phyloP scores from a whole-genome alignment of 2,797 vertebrate genomes.

The Yasuhikotakia modesta region DNA sequence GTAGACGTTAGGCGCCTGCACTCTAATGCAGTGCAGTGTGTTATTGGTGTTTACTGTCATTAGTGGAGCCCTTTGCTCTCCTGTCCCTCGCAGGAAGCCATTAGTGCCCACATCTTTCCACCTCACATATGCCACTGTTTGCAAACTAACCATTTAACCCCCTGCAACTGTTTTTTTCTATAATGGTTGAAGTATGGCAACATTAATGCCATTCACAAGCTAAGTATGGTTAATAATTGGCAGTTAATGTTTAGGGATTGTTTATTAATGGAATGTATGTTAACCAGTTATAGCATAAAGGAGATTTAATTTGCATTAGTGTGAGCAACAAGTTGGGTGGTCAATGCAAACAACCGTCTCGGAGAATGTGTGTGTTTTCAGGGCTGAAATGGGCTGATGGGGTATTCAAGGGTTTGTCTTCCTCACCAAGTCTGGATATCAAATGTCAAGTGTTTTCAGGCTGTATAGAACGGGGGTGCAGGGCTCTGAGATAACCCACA shows the following conservation, averaged over 20 bases:
- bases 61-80: conserved; percentile 37
- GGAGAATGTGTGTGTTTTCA: not conserved
- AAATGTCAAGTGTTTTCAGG: too few relatives aligned
- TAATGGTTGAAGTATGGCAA: not conserved
- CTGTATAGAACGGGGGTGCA: too few relatives aligned
- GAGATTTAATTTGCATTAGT: too few relatives aligned
- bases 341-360: not conserved
- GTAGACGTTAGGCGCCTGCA: conserved; percentile 29
- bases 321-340: not conserved
- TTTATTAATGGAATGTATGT: too few relatives aligned
- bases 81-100: conserved; percentile 20
- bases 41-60: conserved; percentile 55
- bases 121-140: conserved; percentile 31
- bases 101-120: conserved; percentile 30
- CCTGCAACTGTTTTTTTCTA: conserved; percentile 5
- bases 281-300: too few relatives aligned
- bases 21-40: conserved; percentile 34
- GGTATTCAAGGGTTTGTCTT: not conserved
- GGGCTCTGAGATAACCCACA: conserved; percentile 35
- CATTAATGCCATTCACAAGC: too few relatives aligned
- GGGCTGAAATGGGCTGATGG: not conserved
- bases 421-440: too few relatives aligned
- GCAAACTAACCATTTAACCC: conserved; percentile 31
- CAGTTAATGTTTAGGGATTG: too few relatives aligned
- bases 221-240: too few relatives aligned